phyloP scores from a whole-genome alignment of 35 echinoderm and acorn worm species.

The Apostichopus japonicus region DNA sequence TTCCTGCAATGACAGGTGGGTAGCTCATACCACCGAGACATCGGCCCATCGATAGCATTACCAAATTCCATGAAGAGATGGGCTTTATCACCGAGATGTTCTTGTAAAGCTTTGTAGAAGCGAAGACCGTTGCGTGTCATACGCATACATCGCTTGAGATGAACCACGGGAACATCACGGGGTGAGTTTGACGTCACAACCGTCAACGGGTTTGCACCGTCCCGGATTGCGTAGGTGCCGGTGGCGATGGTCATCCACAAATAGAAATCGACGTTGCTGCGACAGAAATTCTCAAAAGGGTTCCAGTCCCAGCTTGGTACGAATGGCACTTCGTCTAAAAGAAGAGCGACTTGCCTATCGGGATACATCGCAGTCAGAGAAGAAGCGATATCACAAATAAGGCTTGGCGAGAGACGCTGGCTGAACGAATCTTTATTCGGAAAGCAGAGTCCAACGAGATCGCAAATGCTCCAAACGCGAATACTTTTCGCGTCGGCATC shows the following conservation, averaged over 20 bases:
- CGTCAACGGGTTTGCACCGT: not conserved
- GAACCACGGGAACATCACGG: not conserved
- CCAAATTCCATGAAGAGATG: constrained; percentile 40
- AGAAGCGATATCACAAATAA: constrained; percentile 39
- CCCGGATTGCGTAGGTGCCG: constrained; percentile 49
- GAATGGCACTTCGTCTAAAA: constrained; percentile 73
- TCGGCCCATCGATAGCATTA: constrained; percentile 57
- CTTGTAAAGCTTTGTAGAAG: constrained; percentile 65
- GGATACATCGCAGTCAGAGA: constrained; percentile 27
- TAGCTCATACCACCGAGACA: constrained; percentile 67
- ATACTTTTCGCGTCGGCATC: not conserved
- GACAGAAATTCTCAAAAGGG: constrained; percentile 7
- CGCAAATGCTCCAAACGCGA: constrained; percentile 19
- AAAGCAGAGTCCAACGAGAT: constrained; percentile 54
- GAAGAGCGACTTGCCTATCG: constrained; percentile 26
- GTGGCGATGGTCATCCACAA: constrained; percentile 72
- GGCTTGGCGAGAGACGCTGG: constrained; percentile 28
- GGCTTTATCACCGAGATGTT: constrained; percentile 50
- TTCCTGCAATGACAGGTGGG: constrained; percentile 38
- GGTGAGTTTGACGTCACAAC: constrained; percentile 20
- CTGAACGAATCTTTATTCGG: constrained; percentile 22
- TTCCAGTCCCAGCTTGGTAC: constrained; percentile 60
- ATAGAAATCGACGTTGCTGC: not conserved
- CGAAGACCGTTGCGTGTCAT: constrained; percentile 69
- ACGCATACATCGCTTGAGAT: constrained; percentile 65